Evolutionary conservation across 2,113 vertebrate species (phyloP).

Genomic region (Indri indri): DNA sequence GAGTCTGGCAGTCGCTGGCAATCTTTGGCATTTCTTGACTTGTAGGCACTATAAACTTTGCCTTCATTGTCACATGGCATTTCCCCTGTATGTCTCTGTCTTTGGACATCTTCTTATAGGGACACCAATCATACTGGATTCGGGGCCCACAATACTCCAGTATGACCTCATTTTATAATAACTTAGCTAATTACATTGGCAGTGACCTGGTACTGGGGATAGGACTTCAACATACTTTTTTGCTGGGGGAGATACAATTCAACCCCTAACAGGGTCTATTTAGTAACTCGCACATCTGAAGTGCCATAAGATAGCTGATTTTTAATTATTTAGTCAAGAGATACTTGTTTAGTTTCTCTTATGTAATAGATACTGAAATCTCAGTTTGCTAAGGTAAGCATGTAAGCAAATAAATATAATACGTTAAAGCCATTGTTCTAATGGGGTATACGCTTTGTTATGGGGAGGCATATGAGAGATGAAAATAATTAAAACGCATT

Average conservation of each 20-base stretch:
- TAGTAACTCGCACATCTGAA: not conserved
- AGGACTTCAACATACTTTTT: not conserved
- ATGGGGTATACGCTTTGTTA: not conserved
- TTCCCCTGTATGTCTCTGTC: not conserved
- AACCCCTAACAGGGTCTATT: not conserved
- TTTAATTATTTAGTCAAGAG: not conserved
- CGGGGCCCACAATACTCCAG: not conserved
- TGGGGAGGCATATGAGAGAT: not conserved
- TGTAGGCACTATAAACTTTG: not conserved
- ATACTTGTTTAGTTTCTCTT: not conserved
- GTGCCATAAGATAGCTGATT: not conserved
- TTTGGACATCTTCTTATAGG: not conserved
- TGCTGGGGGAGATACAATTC: not conserved
- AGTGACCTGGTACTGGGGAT: not conserved
- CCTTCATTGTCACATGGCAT: not conserved
- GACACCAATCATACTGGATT: not conserved
- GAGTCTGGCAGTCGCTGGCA: not conserved
- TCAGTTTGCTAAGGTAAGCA: not conserved
- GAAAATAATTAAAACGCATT: slow-evolving; percentile 42
- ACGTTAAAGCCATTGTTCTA: not conserved
- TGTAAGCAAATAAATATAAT: not conserved
- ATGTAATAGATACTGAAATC: not conserved
- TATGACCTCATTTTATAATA: not conserved
- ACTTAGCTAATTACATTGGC: not conserved
- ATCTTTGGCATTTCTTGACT: not conserved